Conservation (phyloP, 2,888 invertebrate species). For the Strigamia transsilvanica region DNA sequence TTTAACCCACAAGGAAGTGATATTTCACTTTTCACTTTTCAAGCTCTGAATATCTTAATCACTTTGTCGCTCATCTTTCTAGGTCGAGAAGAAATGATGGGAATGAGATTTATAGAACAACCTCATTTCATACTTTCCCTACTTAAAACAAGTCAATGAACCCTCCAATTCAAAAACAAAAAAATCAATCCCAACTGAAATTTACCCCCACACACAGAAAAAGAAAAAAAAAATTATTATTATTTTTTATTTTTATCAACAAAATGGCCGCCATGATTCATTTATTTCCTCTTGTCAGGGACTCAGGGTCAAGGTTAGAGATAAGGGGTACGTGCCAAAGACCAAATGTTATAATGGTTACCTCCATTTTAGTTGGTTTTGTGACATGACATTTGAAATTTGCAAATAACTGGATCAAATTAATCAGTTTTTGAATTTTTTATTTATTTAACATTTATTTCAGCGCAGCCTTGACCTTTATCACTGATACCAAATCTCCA, state of each 20-base stretch:
- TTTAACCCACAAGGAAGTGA: slow-evolving; percentile 9
- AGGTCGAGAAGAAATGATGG: slow-evolving; percentile 38
- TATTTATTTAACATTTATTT: not conserved
- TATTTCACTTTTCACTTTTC: slow-evolving; percentile 22
- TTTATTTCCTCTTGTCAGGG: not conserved
- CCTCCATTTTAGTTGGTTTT: not conserved
- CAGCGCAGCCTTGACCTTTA: slow-evolving; percentile 40
- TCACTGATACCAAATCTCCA: slow-evolving; percentile 21
- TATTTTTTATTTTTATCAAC: not conserved
- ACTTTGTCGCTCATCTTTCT: slow-evolving; percentile 45
- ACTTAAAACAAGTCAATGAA: slow-evolving; percentile 34
- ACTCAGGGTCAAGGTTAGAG: slow-evolving; percentile 37
- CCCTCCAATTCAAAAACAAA: not conserved
- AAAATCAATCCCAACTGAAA: not conserved
- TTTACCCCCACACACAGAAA: not conserved
- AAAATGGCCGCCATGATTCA: not conserved
- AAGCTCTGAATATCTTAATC: slow-evolving; percentile 42
- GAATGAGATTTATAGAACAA: slow-evolving; percentile 44
- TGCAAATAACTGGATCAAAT: not conserved
- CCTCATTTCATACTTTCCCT: slow-evolving; percentile 45
- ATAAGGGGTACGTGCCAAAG: not conserved
- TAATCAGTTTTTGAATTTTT: not conserved
- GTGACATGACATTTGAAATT: not conserved
- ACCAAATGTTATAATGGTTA: not conserved
- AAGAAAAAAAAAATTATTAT: not conserved